A percentile compares a stretch with the other conserved stretches of the same genome.
Evolutionary conservation across 2,888 invertebrate species (phyloP).

Genomic region (Amblyjoppa fuscipennis): DNA sequence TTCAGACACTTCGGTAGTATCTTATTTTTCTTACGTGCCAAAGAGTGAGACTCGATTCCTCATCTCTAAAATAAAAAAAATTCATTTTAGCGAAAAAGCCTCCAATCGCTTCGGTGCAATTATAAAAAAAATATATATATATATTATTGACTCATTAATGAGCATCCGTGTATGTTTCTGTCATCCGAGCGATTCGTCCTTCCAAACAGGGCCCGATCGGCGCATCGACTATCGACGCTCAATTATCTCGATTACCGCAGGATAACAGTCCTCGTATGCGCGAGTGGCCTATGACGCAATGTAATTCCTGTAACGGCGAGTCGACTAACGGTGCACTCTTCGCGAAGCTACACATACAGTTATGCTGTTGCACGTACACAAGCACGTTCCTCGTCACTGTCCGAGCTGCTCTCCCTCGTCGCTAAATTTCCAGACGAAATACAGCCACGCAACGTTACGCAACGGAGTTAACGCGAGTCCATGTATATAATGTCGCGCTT

Average conservation of each 20-base stretch:
- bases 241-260: conserved; percentile 20
- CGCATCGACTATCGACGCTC: conserved; percentile 13
- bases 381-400: background rate
- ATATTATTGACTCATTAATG: background rate
- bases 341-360: conserved; percentile 10
- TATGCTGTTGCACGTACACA: background rate
- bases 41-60: too few relatives aligned
- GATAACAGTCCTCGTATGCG: conserved; percentile 3
- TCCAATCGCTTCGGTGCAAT: too few relatives aligned
- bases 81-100: too few relatives aligned
- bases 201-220: background rate
- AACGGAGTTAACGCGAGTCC: conserved; percentile 17
- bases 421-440: conserved; percentile 13
- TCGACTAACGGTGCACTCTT: conserved; percentile 12
- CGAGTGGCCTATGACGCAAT: conserved; percentile 29
- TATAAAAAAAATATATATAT: too few relatives aligned
- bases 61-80: too few relatives aligned
- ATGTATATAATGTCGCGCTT: conserved; percentile 37
- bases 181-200: background rate
- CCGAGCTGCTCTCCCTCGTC: conserved; percentile 24
- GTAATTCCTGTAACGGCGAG: conserved; percentile 18
- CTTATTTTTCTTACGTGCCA: too few relatives aligned
- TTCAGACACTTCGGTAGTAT: too few relatives aligned
- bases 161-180: background rate
- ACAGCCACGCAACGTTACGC: conserved; percentile 18